phyloP scores from a whole-genome alignment of 1,140 invertebrate genomes.

The Sitophilus oryzae region DNA sequence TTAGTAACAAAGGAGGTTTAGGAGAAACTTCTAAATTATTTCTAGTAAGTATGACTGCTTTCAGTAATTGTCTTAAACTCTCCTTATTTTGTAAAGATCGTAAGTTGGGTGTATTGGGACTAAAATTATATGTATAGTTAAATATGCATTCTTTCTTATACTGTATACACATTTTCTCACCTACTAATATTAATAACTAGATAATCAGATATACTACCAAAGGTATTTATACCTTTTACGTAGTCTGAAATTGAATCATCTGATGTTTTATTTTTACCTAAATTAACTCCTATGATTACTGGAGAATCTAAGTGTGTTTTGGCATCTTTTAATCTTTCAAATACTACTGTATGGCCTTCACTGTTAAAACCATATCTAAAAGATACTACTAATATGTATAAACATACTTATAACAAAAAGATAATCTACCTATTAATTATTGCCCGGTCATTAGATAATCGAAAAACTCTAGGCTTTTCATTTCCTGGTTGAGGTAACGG shows the following conservation, averaged over 20 bases:
- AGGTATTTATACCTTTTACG: constrained; percentile 66
- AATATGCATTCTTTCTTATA: background rate
- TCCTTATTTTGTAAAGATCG: constrained; percentile 76
- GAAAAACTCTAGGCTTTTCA: constrained; percentile 85
- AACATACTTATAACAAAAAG: background rate
- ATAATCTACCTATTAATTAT: constrained; percentile 79
- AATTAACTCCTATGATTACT: constrained; percentile 79
- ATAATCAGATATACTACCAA: constrained; percentile 75
- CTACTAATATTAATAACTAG: constrained; percentile 86
- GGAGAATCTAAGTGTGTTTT: constrained; percentile 40
- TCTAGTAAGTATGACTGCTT: constrained; percentile 60
- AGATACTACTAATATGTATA: constrained; percentile 6
- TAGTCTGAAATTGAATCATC: constrained; percentile 75
- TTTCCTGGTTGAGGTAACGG: constrained; percentile 90
- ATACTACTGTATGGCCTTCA: constrained; percentile 76
- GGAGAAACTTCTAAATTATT: constrained; percentile 47
- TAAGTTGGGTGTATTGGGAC: constrained; percentile 93
- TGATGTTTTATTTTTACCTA: constrained; percentile 92
- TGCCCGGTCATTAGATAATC: constrained; percentile 76
- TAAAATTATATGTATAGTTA: constrained; percentile 38
- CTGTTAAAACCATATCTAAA: constrained; percentile 90
- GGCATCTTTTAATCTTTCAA: constrained; percentile 54
- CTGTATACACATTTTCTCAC: constrained; percentile 43
- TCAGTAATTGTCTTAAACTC: constrained; percentile 66
- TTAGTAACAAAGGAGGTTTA: constrained; percentile 74